Base-by-base conservation (phyloP, 2,888 invertebrate species). In the Netelia inedita region DNA sequence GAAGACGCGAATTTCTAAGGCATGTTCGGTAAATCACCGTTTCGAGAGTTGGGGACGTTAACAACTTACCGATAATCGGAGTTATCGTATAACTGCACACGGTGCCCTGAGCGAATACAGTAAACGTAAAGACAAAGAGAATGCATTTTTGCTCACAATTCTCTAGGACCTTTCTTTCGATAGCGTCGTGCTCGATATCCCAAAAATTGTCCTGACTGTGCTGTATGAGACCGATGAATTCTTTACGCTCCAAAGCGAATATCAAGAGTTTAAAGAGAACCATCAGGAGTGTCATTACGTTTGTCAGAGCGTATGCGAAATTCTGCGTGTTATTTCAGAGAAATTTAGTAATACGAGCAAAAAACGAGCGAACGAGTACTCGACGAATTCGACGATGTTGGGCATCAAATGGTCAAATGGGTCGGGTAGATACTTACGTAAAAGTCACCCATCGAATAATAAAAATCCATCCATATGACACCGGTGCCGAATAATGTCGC, bases 41-140 rank as follows among this genome's bases (percentile, higher is more conserved):
- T 35, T 6, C 35, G 35, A 35, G 8, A 8, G 6, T 35, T 21
- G 14, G 1, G n/a, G 5, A 16, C 9, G 5, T 65, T 8, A n/a
- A 41, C 21, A 19, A 76, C 82, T 86, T 46, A 87, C 88, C 87
- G 5, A 87, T 80, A 1, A 87, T 81, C 9, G 88, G 87, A 5
- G 78, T 74, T 16, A 83, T 65, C n/a, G 74, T 66, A 65, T 86
- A 88, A 76, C 84, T 69, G 65, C 78, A 69, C 1, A 84, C 86
- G 0, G 88, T 88, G 16, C 68, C 83, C 65, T 86, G 83, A 23
- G 82, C 85, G 19, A 85, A 82, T 14, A 65, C 53, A 2, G 81
- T 71, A 23, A 87, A 86, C 6, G 76, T 80, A 53, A 53, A 73
- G 10, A 86, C 57, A 21, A 88, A 79, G 5, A 85, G 14, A 46